phyloP scores from a whole-genome alignment of 2,113 vertebrate genomes.

The Mastomys natalensis region DNA sequence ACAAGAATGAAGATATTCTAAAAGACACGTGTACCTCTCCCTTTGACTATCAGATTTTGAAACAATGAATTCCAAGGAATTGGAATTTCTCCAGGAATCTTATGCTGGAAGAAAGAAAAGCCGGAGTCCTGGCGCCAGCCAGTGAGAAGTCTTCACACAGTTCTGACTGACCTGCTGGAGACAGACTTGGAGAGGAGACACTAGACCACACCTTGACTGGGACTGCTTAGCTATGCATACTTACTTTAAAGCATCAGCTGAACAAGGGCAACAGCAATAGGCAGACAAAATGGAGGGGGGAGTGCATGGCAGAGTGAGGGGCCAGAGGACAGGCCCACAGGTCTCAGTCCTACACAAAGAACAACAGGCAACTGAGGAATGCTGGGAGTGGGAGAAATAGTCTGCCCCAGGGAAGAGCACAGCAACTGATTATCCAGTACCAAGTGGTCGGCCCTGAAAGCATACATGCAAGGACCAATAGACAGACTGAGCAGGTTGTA shows the following conservation, averaged over 20 bases:
- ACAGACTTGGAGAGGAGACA: not conserved
- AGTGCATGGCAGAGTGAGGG: too few species aligned
- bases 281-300: too few species aligned
- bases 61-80: not conserved
- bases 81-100: not conserved
- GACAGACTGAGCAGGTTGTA: not conserved
- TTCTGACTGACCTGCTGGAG: not conserved
- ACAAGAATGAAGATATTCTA: not conserved
- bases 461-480: not conserved
- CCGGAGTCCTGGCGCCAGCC: not conserved
- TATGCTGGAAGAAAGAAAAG: not conserved
- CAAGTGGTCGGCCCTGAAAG: not conserved
- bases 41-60: not conserved
- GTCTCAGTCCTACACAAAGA: not conserved
- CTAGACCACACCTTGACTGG: not conserved
- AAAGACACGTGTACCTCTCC: not conserved
- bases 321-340: not conserved
- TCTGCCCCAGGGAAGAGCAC: not conserved
- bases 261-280: not conserved
- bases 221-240: not conserved
- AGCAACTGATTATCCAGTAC: not conserved
- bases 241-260: not conserved
- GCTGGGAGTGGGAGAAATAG: too few species aligned
- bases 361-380: not conserved
- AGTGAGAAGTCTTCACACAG: not conserved